Percentiles rank a stretch among this genome's conserved stretches.
Conservation (phyloP, 2,113 vertebrate genomes). For the Uropsilus gracilis region DNA sequence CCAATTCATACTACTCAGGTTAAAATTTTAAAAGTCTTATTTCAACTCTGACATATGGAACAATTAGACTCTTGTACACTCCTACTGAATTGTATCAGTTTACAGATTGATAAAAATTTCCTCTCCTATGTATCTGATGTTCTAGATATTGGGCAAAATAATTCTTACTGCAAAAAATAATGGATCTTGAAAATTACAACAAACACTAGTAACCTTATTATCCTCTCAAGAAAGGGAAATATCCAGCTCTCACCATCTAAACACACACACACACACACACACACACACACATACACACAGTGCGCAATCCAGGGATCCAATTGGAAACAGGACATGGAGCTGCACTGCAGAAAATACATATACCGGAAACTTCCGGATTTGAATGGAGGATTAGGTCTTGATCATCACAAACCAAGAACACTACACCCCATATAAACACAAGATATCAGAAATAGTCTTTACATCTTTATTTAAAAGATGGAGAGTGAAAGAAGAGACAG, state of each 20-base stretch:
- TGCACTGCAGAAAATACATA: background rate
- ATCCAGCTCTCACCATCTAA: background rate
- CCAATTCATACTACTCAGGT: no score
- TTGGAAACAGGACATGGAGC: background rate
- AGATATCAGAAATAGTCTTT: background rate
- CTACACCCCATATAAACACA: background rate
- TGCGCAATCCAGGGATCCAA: background rate
- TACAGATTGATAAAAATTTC: no score
- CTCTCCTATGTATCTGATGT: background rate
- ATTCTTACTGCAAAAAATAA: background rate
- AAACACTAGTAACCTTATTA: background rate
- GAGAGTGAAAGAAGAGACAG: background rate
- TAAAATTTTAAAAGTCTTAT: no score
- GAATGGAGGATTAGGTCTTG: background rate
- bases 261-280: no score
- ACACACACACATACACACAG: background rate
- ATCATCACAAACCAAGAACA: background rate
- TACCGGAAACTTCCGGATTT: background rate
- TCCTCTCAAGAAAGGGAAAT: background rate
- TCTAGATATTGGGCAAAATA: background rate
- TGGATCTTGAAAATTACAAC: background rate
- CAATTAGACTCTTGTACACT: no score
- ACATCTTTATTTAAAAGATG: background rate
- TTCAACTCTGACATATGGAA: no score
- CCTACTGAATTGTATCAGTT: no score